Evolutionary conservation across 2,797 vertebrate genomes (phyloP), one percentile per base, ranked within the genome.

Genomic region (Myotis findleyi): DNA sequence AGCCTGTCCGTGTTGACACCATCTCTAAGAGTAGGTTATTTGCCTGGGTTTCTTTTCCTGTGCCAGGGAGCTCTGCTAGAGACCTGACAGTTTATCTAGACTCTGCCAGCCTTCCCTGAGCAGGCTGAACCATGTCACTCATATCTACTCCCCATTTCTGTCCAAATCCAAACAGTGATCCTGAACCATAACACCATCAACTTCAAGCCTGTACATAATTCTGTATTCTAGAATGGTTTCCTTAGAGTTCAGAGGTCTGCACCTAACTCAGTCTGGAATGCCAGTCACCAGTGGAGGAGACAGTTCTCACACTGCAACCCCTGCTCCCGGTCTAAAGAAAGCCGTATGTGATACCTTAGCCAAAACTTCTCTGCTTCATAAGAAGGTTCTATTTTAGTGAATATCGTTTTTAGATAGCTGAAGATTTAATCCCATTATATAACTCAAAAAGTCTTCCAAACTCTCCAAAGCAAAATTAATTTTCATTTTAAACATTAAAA

Each of bases 401-500:
- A 49, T 76, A 13, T 0, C 6, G 49, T 30, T 83, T 72, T 57
- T 17, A 47, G 53, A 72, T 1, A 76, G 64, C 59, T 55, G 27
- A 44, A 36, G 20, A 17, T 72, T 36, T 57, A 72, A 64, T 68
- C 20, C 47, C 13, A 68, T 51, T 11, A 18, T 0, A 49, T 17
- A 84, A 62, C 16, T 79, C 44, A 23, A 12, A 47, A 77, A 53
- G n/a, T 84, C 77, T 68, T 85, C 33, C 66, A 87, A 79, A 89
- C 71, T 86, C 66, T 69, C 79, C 82, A 93, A 89, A 77, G 12
- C 18, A 92, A 59, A 85, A 59, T 72, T 71, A 79, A 84, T 51
- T 47, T 92, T 80, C 23, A 91, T 44, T 69, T 85, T 93, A 83
- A 95, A 64, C 44, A 81, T 38, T 38, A 87, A 94, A 81, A 36